phyloP scores from a whole-genome alignment of 1,140 invertebrate species.

The Penaeus indicus region DNA sequence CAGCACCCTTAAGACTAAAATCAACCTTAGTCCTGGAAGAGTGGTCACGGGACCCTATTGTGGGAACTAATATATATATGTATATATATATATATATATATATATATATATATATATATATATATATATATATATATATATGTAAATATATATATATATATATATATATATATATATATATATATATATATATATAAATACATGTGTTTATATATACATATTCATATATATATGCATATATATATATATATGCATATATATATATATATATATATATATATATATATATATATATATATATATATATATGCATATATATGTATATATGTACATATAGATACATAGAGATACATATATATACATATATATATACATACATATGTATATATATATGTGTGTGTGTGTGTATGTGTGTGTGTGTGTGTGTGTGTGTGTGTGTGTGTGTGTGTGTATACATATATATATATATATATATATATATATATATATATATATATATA shows the following conservation, averaged over 20 bases:
- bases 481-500: too few species aligned
- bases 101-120: conserved; percentile 30
- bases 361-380: too few species aligned
- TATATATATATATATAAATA: background rate
- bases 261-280: background rate
- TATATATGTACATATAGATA: too few species aligned
- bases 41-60: background rate
- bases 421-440: too few species aligned
- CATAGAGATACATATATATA: too few species aligned
- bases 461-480: too few species aligned
- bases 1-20: too few species aligned
- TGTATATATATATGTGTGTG: too few species aligned
- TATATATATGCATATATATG: too few species aligned
- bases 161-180: background rate
- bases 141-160: background rate
- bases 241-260: background rate
- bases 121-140: background rate
- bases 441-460: too few species aligned
- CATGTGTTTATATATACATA: background rate
- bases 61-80: background rate
- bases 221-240: background rate
- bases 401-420: too few species aligned
- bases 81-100: conserved; percentile 24
- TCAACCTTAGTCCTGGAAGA: too few species aligned
- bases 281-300: background rate